These are phyloP conservation scores for Stegostoma tigrinum DNA, from an alignment of 2,113 vertebrate species.

Conservation along the genomic window DNA sequence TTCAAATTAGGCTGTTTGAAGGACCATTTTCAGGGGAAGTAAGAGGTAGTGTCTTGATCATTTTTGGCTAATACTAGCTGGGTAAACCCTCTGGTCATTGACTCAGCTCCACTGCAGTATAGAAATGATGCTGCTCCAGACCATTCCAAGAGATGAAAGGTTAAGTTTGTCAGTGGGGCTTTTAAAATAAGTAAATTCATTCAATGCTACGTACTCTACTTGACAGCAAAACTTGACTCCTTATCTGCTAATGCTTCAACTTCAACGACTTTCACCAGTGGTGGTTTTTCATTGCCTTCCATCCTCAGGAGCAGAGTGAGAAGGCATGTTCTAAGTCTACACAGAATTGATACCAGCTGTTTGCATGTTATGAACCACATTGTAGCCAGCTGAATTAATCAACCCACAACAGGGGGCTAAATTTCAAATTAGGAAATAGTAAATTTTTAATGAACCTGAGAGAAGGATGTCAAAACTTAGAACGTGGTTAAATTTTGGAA, in stretches of 20 bases:
- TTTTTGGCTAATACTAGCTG: neutral
- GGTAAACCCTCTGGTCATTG: neutral
- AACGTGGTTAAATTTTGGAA: neutral
- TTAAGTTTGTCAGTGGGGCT: neutral
- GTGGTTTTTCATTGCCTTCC: too few relatives aligned
- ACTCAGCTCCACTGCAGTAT: neutral
- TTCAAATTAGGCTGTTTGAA: neutral
- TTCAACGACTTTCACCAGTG: too few relatives aligned
- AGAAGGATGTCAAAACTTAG: neutral
- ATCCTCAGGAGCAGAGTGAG: too few relatives aligned
- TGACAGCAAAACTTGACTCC: too few relatives aligned
- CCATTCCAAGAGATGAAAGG: neutral
- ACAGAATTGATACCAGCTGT: too few relatives aligned
- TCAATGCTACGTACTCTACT: too few relatives aligned
- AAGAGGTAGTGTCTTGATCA: neutral
- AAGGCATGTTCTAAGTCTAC: too few relatives aligned
- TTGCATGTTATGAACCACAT: too few relatives aligned
- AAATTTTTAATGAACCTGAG: neutral
- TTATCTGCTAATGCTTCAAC: too few relatives aligned
- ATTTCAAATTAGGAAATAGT: neutral
- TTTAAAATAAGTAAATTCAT: neutral
- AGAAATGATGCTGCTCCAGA: neutral
- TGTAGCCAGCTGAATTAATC: too few relatives aligned
- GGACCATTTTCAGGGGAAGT: neutral
- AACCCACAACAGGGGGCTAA: neutral